Conservation (phyloP, 2,113 vertebrate genomes). For the Saccopteryx leptura region DNA sequence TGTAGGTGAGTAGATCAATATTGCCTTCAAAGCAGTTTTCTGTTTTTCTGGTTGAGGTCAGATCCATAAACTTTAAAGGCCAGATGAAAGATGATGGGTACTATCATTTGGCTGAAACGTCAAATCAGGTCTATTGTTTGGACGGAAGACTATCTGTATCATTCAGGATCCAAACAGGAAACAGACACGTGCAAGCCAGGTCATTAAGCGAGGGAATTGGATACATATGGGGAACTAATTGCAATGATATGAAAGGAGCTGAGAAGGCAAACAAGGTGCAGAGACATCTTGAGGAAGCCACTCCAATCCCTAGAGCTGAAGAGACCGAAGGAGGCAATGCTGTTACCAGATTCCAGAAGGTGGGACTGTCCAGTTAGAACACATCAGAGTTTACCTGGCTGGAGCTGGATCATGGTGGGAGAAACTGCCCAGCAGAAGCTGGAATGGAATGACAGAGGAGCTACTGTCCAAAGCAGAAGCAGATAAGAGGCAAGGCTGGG, state of each 20-base stretch:
- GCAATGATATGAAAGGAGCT: neutral
- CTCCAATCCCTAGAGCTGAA: neutral
- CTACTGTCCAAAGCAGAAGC: neutral
- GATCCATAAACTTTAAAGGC: slow-evolving; percentile 47
- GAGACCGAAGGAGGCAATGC: neutral
- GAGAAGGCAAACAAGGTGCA: slow-evolving; percentile 5
- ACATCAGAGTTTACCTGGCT: neutral
- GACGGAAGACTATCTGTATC: neutral
- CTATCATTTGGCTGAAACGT: slow-evolving; percentile 47
- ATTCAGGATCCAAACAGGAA: slow-evolving; percentile 24
- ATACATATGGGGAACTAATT: neutral
- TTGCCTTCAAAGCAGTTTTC: slow-evolving; percentile 37
- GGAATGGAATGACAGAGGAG: neutral
- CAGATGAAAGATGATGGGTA: slow-evolving; percentile 39
- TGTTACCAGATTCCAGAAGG: neutral
- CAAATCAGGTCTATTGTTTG: slow-evolving; percentile 35
- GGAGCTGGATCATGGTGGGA: neutral
- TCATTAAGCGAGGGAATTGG: slow-evolving; percentile 39
- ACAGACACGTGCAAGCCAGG: neutral
- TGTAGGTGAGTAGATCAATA: neutral
- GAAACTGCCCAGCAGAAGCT: neutral
- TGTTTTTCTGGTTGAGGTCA: slow-evolving; percentile 44
- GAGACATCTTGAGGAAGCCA: neutral
- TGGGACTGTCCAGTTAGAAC: neutral
- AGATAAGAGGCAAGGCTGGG: neutral